Percentiles rank a stretch among this genome's conserved stretches.
phyloP scores from a whole-genome alignment of 2,797 vertebrate genomes.

The Acanthurus tractus region DNA sequence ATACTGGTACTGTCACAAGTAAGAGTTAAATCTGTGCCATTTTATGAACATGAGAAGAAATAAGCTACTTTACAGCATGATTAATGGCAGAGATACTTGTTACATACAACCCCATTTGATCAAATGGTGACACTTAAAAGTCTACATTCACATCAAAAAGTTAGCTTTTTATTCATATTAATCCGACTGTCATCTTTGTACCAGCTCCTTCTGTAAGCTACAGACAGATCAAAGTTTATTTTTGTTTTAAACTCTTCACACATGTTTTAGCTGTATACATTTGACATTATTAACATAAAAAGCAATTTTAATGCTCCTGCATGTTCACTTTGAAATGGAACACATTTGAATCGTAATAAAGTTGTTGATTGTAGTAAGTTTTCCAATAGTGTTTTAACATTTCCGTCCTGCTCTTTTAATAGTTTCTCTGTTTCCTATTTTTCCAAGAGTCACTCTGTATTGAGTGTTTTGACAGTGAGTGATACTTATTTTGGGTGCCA shows the following conservation, averaged over 20 bases:
- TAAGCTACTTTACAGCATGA: neutral
- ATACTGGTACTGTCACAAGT: too few species aligned
- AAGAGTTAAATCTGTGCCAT: neutral
- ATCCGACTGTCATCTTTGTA: neutral
- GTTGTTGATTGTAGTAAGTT: too few species aligned
- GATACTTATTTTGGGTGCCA: too few species aligned
- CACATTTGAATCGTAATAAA: too few species aligned
- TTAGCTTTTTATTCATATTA: neutral
- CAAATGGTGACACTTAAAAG: neutral
- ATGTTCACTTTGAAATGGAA: too few species aligned
- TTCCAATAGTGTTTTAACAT: too few species aligned
- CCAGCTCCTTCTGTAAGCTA: neutral
- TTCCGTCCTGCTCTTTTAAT: too few species aligned
- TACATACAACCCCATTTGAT: neutral
- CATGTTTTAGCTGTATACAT: neutral
- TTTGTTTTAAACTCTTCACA: neutral
- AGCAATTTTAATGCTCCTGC: too few species aligned
- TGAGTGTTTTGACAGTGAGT: too few species aligned
- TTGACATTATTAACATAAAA: too few species aligned
- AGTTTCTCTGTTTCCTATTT: too few species aligned
- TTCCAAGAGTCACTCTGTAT: too few species aligned
- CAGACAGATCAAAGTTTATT: neutral
- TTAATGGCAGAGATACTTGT: neutral
- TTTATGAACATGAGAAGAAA: conserved; percentile 13
- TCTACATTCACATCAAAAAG: neutral